phyloP scores from a whole-genome alignment of 2,888 invertebrate species.

The Melinaea menophilus region DNA sequence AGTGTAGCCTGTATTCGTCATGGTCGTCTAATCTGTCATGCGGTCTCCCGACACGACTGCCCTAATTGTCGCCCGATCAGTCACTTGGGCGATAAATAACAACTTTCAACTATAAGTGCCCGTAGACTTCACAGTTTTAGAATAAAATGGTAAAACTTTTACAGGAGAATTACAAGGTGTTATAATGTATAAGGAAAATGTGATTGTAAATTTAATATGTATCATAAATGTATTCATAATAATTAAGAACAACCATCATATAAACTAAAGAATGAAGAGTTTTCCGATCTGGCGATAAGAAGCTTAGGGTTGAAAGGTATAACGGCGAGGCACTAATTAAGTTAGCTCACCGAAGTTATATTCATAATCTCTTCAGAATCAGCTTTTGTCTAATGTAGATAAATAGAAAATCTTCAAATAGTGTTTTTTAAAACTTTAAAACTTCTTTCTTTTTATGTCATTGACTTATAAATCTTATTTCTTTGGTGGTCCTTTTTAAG shows the following conservation, averaged over 20 bases:
- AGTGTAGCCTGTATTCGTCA: conserved; percentile 15
- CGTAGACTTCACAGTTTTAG: no score
- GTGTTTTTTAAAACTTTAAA: conserved; percentile 4
- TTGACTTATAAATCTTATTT: no score
- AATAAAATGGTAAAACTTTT: no score
- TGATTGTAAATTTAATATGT: no score
- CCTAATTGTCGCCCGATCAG: conserved; percentile 29
- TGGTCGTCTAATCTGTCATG: conserved; percentile 29
- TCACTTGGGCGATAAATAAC: conserved; percentile 31
- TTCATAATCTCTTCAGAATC: conserved; percentile 21
- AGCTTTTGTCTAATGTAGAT: conserved; percentile 21
- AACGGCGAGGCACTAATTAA: conserved; percentile 25
- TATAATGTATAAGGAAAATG: no score
- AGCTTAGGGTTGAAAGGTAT: conserved; percentile 22
- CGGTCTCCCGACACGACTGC: conserved; percentile 30
- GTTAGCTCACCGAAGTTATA: conserved; percentile 11
- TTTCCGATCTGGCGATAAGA: conserved; percentile 18
- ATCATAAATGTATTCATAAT: no score
- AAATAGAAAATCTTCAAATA: conserved; percentile 15
- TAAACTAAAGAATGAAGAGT: background rate
- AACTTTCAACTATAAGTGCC: background rate
- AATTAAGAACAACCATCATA: no score
- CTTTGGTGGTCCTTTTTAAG: no score
- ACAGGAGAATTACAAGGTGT: no score
- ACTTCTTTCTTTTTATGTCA: no score